phyloP scores from a whole-genome alignment of 2,888 invertebrate species.

The Drosophila quinaria region DNA sequence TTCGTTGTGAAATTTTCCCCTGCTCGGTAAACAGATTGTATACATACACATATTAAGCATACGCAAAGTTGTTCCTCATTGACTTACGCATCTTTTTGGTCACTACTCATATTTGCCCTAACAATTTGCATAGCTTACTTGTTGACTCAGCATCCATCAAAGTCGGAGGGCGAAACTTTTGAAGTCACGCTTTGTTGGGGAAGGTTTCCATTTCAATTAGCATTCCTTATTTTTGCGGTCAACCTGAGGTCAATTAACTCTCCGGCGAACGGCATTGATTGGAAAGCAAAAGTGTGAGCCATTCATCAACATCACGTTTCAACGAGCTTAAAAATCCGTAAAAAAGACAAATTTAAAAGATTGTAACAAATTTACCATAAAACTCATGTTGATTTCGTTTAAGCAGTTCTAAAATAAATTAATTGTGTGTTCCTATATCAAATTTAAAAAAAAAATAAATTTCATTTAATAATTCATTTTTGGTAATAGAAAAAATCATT shows the following conservation, averaged over 20 bases:
- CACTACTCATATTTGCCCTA: slow-evolving; percentile 26
- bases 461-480: slow-evolving; percentile 1
- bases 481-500: not conserved
- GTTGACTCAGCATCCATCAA: slow-evolving; percentile 27
- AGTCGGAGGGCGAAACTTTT: slow-evolving; percentile 34
- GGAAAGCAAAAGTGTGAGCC: slow-evolving; percentile 72
- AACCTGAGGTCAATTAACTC: slow-evolving; percentile 69
- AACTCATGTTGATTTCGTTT: not conserved
- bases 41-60: slow-evolving; percentile 33
- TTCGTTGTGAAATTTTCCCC: slow-evolving; percentile 41
- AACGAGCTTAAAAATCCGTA: slow-evolving; percentile 22
- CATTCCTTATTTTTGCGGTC: slow-evolving; percentile 61
- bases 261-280: slow-evolving; percentile 46
- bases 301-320: slow-evolving; percentile 60
- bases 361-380: slow-evolving; percentile 36
- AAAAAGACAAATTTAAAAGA: slow-evolving; percentile 14
- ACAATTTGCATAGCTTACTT: slow-evolving; percentile 39
- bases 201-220: slow-evolving; percentile 69
- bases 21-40: slow-evolving; percentile 8
- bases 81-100: slow-evolving; percentile 45
- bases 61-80: slow-evolving; percentile 13
- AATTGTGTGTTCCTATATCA: not conserved
- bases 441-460: not conserved
- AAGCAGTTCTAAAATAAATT: not conserved
- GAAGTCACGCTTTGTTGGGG: slow-evolving; percentile 41